Evolutionary conservation across 2,113 vertebrate species (phyloP).

Genomic region (Thalassarche chlororhynchos): DNA sequence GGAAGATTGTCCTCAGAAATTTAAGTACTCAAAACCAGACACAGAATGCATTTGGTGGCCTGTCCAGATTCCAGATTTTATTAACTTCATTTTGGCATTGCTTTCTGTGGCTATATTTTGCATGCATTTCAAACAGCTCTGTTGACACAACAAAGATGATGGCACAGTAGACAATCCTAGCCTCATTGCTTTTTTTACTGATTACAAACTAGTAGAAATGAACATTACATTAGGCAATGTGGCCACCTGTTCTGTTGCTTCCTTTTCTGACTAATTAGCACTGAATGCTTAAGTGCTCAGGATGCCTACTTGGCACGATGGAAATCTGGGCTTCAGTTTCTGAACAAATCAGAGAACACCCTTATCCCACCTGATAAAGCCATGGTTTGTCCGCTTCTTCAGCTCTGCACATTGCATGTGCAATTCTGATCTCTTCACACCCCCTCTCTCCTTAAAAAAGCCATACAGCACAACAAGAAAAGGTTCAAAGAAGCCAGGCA

Average conservation of each 20-base stretch:
- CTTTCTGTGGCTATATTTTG: not conserved
- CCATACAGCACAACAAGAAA: not conserved
- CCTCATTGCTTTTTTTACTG: not conserved
- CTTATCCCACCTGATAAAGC: not conserved
- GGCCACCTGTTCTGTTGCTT: not conserved
- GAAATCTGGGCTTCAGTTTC: not conserved
- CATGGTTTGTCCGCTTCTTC: not conserved
- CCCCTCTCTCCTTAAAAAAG: not conserved
- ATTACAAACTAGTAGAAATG: not conserved
- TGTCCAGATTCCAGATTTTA: not conserved
- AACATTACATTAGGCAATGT: not conserved
- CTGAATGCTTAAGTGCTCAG: not conserved
- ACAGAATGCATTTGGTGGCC: not conserved
- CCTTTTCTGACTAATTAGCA: not conserved
- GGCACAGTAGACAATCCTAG: not conserved
- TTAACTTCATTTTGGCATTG: not conserved
- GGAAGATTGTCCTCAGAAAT: not conserved
- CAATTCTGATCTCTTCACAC: not conserved
- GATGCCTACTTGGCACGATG: not conserved
- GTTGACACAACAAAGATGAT: not conserved
- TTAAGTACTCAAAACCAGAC: not conserved
- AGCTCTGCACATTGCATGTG: rapidly evolving
- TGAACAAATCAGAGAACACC: not conserved
- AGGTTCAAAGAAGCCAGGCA: not conserved
- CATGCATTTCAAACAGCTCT: not conserved